Base-by-base conservation (phyloP, 2,888 invertebrate genomes). In the Acrobasis repandana region DNA sequence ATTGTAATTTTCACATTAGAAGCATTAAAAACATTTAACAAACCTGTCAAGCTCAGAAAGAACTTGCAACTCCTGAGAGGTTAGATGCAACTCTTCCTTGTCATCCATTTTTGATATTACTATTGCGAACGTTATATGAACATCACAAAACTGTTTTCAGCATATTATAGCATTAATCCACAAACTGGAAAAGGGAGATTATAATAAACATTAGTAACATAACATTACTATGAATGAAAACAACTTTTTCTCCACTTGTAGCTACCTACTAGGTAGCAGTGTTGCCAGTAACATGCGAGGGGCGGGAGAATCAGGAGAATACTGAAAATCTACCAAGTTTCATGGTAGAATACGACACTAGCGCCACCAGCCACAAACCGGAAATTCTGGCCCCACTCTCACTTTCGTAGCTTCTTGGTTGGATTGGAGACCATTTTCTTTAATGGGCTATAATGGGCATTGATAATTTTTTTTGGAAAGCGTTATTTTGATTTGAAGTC, bases 1-100 rank as follows among this genome's bases (percentile, higher is more conserved):
- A 50, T 4, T 1, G 28, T 50, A 9, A 48, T n/a, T 28, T 20
- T n/a, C 0, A 14, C 6, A 14, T 36, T 16, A 50, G 10, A 43
- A 51, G 61, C 60, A 48, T 6, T 36, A 48, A 38, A 20, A 64
- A 61, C 34, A 52, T 15, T 49, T 75, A 64, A 69, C 57, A 64
- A 91, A 96, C 97, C 97, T 97, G 93, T 97, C 97, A 85, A 97
- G 94, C 85, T 97, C 97, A 62, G 97, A 96, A 76, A 97, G 93
- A 83, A 96, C 94, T 93, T 96, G 96, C 76, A 97, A 91, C 90
- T 97, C 97, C 84, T 96, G 96, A 69, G 96, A 95, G 85, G 96
- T 96, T 88, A 96, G 89, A 88, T 94, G 94, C 73, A 95, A 93
- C 77, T 95, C 95, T 84, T 94, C 94, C 74, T 93, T 94, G 76